Evolutionary conservation across 2,888 invertebrate species (phyloP), one percentile per base, ranked within the genome.

Genomic region (Trimorus sp.): DNA sequence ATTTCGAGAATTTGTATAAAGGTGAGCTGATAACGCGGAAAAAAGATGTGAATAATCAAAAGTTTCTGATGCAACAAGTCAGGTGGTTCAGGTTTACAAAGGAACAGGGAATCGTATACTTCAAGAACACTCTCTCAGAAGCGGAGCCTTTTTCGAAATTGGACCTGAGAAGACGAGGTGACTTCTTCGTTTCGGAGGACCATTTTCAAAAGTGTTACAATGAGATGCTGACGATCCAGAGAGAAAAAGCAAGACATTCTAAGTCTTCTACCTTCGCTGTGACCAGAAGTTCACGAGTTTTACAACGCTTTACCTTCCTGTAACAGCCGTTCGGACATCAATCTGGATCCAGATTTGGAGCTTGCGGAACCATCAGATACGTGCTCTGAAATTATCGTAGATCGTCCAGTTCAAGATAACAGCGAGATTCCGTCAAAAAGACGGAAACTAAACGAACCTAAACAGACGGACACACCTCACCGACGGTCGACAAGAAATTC

Each of bases 221-320:
- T 60, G 51, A 14, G 51, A 16, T 51, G 53, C 37, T 60, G 40
- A 49, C 12, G 16, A 70, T 70, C 26, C 5, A 12, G 26, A 59
- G 38, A 59, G 70, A 70, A 59, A 14, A 70, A 70, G 26, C 45
- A 51, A 40, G 70, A 70, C 16, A 40, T 70, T 15, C 0, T 70
- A 40, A 51, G 60, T 70, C 51, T 70, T 59, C 53, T 70, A 51
- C 59, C 59, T 60, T 26, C 59, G n/a, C n/a, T 70, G 16, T 49
- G 70, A 37, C 70, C 70, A 51, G 60, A 70, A 45, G 59, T 51
- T 51, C 59, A 53, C 40, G n/a, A 51, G n/a, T 70, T 70, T 70
- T 60, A 60, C 51, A 51, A 53, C 14, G 48, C 12, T 58, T 66
- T 66, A 26, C 51, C 65, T 53, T 53, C 65, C 16, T 53, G 4